These are phyloP conservation scores for Danio tinwini DNA, from an alignment of 2,797 vertebrate species.

Conservation along the genomic window DNA sequence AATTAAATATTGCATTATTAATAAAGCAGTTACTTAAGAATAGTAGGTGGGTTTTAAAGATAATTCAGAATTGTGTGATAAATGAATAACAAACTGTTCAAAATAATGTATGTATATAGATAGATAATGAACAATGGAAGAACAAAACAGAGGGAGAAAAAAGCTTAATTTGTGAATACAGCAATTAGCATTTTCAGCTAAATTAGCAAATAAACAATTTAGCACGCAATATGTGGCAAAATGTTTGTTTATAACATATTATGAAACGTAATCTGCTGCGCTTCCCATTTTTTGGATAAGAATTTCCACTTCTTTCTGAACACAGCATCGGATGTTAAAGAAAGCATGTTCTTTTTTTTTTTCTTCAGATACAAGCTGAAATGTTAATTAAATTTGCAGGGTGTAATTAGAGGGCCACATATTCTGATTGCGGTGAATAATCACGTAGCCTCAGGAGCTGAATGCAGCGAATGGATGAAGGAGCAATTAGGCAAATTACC, in stretches of 20 bases:
- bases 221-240: background rate
- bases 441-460: conserved; percentile 56
- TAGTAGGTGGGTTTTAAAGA: too few relatives aligned
- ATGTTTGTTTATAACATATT: background rate
- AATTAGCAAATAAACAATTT: background rate
- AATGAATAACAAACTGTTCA: too few relatives aligned
- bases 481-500: conserved; percentile 61
- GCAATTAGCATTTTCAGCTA: background rate
- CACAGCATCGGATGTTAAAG: background rate
- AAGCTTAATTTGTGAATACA: background rate
- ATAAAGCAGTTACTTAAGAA: too few relatives aligned
- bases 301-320: conserved; percentile 3
- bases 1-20: too few relatives aligned
- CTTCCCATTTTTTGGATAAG: background rate
- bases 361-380: conserved; percentile 41
- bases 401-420: conserved; percentile 55
- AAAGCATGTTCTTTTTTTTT: background rate
- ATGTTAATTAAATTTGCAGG: conserved; percentile 62
- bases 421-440: conserved; percentile 56
- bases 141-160: background rate
- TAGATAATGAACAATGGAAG: conserved; percentile 42
- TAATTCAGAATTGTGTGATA: too few relatives aligned
- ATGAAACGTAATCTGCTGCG: background rate
- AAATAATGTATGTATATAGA: too few relatives aligned
- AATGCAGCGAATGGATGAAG: conserved; percentile 53